Conservation (phyloP, 2,888 invertebrate genomes). For the Athetis lepigone region DNA sequence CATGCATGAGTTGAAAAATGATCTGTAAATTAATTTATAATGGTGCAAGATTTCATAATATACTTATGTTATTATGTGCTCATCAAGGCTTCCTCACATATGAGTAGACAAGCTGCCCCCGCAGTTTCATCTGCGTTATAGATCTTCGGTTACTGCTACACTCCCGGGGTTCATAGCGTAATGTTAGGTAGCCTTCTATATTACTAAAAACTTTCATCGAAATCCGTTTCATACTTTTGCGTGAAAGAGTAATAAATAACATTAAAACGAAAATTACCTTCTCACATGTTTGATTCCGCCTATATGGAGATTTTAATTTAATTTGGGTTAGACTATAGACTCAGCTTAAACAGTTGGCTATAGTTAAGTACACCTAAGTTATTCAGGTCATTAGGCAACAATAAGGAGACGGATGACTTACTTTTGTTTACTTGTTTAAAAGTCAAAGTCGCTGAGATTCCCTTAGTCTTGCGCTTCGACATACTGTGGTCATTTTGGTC, state of each 20-base stretch:
- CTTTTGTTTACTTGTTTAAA: conserved; percentile 12
- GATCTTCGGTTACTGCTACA: too few species aligned
- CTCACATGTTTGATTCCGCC: too few species aligned
- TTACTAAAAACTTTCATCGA: too few species aligned
- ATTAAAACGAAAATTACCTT: too few species aligned
- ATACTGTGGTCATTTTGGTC: conserved; percentile 15
- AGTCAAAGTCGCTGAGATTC: conserved; percentile 26
- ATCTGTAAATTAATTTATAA: conserved; percentile 29
- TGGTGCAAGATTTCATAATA: conserved; percentile 32
- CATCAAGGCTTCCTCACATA: conserved; percentile 10
- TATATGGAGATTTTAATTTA: too few species aligned
- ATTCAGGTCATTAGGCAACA: conserved; percentile 29
- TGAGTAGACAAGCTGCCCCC: too few species aligned
- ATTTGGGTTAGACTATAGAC: too few species aligned
- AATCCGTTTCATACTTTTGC: too few species aligned
- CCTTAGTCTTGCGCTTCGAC: background rate
- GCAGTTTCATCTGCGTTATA: too few species aligned
- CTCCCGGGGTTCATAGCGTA: too few species aligned
- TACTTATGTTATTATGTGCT: background rate
- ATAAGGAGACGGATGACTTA: conserved; percentile 5
- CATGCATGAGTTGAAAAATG: conserved; percentile 32
- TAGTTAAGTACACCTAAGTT: background rate
- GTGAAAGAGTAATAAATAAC: too few species aligned
- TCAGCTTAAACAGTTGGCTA: background rate
- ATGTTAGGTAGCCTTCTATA: too few species aligned